Evolutionary conservation across 2,113 vertebrate genomes (phyloP).

Genomic region (Ptilonorhynchus violaceus): DNA sequence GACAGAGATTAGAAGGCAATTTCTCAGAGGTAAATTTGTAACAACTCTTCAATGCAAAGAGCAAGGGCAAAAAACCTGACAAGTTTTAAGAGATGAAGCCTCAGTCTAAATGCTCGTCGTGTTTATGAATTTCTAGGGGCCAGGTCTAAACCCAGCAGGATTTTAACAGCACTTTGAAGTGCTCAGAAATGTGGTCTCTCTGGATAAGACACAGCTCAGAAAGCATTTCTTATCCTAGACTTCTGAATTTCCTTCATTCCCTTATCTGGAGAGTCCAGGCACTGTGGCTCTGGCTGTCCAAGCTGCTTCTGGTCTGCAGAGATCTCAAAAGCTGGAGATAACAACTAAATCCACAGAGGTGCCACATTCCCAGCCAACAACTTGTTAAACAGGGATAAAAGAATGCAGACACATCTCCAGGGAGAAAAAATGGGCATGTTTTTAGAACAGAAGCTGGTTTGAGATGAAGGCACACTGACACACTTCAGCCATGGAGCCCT

Average conservation of each 20-base stretch:
- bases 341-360: neutral
- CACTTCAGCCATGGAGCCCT: neutral
- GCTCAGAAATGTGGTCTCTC: neutral
- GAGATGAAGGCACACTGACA: neutral
- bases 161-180: neutral
- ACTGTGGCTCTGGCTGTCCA: neutral
- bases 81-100: neutral
- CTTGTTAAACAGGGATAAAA: neutral
- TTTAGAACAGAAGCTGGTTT: neutral
- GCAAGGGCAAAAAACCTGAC: neutral
- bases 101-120: accelerated
- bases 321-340: neutral
- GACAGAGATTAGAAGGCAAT: neutral
- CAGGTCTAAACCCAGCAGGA: neutral
- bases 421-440: neutral
- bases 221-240: neutral
- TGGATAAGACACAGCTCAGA: neutral
- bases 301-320: neutral
- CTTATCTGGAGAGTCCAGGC: neutral
- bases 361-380: neutral
- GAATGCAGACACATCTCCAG: neutral
- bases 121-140: neutral
- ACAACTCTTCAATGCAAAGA: neutral
- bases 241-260: neutral
- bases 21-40: neutral